A percentile compares a stretch with the other conserved stretches of the same genome.
Conservation (phyloP, 2,113 vertebrate species). For the Mesitornis unicolor region DNA sequence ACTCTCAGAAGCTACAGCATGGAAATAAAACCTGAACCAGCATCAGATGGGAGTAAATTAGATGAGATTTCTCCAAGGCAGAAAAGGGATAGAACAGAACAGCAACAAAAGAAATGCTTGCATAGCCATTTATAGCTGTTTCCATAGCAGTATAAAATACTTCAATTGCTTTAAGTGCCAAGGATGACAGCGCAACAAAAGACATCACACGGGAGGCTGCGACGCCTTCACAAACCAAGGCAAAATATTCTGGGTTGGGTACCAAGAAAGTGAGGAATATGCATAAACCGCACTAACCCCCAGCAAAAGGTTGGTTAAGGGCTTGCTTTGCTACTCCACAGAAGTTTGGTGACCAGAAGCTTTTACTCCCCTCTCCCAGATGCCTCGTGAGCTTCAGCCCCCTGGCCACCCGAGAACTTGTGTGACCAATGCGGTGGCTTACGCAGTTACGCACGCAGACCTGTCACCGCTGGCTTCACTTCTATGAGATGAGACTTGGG, state of each 20-base stretch:
- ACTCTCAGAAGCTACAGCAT: neutral
- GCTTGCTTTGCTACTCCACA: neutral
- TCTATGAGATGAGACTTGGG: rapidly evolving
- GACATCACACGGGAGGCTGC: neutral
- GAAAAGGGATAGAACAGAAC: constrained; percentile 3
- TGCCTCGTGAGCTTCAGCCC: neutral
- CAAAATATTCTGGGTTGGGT: neutral
- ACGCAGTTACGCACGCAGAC: neutral
- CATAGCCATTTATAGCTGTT: constrained; percentile 56
- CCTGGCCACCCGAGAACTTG: neutral
- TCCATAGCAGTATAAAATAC: constrained; percentile 42
- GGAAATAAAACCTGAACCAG: constrained; percentile 16
- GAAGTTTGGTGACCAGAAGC: neutral
- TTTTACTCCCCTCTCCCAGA: neutral
- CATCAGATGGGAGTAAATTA: constrained; percentile 3
- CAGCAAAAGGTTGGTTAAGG: neutral
- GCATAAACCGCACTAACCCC: neutral
- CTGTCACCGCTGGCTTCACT: neutral
- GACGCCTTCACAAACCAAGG: neutral
- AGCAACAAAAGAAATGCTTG: constrained; percentile 37
- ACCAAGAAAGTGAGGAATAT: neutral
- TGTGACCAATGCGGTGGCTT: rapidly evolving
- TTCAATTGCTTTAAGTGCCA: constrained; percentile 19
- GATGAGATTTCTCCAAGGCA: constrained; percentile 18
- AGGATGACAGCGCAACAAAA: constrained; percentile 22